Conservation (phyloP, 2,888 invertebrate genomes). For the Platycnemis pennipes region DNA sequence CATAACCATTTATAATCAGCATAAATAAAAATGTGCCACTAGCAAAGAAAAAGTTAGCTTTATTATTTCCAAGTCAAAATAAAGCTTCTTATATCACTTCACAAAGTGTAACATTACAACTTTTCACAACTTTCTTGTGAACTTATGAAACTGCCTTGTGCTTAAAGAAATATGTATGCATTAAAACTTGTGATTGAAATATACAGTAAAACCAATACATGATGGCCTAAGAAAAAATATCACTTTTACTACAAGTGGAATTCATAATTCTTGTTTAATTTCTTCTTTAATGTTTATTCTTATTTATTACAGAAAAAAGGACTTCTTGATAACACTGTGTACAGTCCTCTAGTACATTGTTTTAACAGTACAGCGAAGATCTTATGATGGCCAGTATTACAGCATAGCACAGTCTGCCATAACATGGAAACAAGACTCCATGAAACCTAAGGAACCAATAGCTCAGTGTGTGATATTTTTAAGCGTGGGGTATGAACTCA, state of each 20-base stretch:
- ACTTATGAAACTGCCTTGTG: not conserved
- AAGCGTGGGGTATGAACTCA: no score
- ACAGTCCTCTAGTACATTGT: no score
- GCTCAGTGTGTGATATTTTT: no score
- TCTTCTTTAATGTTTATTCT: no score
- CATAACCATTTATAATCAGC: not conserved
- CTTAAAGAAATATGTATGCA: not conserved
- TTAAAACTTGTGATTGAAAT: not conserved
- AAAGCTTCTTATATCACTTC: not conserved
- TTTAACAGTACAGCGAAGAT: no score
- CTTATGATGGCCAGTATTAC: no score
- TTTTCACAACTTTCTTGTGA: not conserved
- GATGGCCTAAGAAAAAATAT: not conserved
- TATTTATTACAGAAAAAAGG: not conserved
- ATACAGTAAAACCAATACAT: not conserved
- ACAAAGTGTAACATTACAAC: not conserved
- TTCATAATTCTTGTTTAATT: not conserved
- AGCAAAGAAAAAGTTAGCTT: not conserved
- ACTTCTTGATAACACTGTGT: not conserved
- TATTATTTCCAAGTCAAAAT: not conserved
- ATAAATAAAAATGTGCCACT: no score
- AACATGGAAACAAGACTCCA: no score
- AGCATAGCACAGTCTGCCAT: no score
- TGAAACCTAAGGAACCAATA: no score
- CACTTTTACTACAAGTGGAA: not conserved